Percentiles rank a stretch among this genome's conserved stretches.
These are phyloP conservation scores for Parazoanthus darwini DNA, from an alignment of 92 coral and sea anemone species.

Conservation along the genomic window DNA sequence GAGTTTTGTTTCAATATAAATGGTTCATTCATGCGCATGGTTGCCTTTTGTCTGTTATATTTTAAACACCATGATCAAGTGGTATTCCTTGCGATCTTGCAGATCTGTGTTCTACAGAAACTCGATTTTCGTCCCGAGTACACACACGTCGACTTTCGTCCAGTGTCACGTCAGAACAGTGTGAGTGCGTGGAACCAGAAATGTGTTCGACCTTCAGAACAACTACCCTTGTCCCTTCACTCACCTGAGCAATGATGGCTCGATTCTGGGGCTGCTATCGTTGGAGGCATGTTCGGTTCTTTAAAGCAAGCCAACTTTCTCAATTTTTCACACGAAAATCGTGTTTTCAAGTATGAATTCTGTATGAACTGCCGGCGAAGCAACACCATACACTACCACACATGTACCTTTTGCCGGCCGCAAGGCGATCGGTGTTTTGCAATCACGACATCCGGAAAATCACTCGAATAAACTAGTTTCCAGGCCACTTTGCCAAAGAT, in stretches of 20 bases:
- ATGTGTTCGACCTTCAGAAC: no score
- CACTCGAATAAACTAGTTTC: neutral
- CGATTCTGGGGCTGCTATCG: slow-evolving; percentile 40
- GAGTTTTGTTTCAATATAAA: no score
- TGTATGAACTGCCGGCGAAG: neutral
- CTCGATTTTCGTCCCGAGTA: no score
- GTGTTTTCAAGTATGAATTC: neutral
- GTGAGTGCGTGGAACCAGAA: no score
- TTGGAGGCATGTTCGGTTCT: slow-evolving; percentile 56
- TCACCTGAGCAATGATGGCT: slow-evolving; percentile 25
- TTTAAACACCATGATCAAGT: no score
- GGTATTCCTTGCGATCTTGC: no score
- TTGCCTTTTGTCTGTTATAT: no score
- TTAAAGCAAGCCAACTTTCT: neutral
- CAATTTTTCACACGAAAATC: neutral
- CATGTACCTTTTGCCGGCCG: neutral
- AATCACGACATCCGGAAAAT: neutral
- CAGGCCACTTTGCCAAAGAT: slow-evolving; percentile 12
- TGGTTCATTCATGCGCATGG: no score
- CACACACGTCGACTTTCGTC: no score
- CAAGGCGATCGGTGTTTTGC: neutral
- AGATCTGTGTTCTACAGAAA: no score
- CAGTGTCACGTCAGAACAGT: no score
- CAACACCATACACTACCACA: neutral
- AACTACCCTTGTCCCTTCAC: neutral